Evolutionary conservation across 2,113 vertebrate genomes (phyloP), one percentile per base, ranked within the genome.

Genomic region (Pelvicachromis taeniatus): DNA sequence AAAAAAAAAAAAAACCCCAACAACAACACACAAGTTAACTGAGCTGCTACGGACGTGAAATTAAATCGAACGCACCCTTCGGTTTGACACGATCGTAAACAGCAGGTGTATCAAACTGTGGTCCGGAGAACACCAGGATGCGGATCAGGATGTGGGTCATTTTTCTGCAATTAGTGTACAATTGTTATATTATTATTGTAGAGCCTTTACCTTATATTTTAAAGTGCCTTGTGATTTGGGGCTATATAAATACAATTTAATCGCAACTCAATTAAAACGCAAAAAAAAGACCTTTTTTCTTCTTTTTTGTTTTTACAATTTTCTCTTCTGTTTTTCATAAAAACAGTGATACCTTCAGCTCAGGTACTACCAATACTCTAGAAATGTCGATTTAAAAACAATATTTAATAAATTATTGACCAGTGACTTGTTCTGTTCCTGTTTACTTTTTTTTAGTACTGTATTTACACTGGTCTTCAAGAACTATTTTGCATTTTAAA

Each of bases 31-130:
- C 26, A 40, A 42, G n/a, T 10, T 11, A 5, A n/a, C 11, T 40
- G 17, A 9, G 1, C 2, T 0, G 3, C 6, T 4, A 8, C 6
- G 33, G 6, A 5, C 1, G 2, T 31, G 8, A 2, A 10, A 6
- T 1, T 35, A 80, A 82, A 87, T 78, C 45, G 31, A 91, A 52
- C 56, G 40, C 40, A 48, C 17, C 52, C n/a, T 9, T 58, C 14
- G 23, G 17, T n/a, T 70, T 2, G 26, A 26, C 19, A 4, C 8
- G 26, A 54, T 65, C 13, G 31, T 42, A 78, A 70, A 70, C 45
- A 55, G 23, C n/a, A 48, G 21, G 21, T 26, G 40, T 70, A 26
- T 65, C 11, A 80, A 77, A 4, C 19, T 77, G 1, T 53, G 77
- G 77, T 45, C 33, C 19, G 53, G 8, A 40, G 29, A n/a, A 80